phyloP scores from a whole-genome alignment of 2,888 invertebrate genomes.

The Spilarctia lutea region DNA sequence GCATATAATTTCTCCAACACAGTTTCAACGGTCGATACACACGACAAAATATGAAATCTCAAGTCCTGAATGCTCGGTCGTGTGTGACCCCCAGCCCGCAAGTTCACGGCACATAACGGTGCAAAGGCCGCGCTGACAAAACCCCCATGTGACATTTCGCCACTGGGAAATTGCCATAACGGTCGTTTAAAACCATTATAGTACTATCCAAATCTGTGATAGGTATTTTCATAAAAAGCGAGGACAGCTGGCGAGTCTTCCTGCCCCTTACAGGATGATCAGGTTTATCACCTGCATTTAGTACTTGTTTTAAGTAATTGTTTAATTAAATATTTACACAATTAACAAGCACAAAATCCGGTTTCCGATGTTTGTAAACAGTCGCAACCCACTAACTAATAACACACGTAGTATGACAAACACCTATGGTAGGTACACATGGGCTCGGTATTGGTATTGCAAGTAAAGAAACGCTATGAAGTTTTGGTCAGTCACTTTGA shows the following conservation, averaged over 20 bases:
- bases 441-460: no score
- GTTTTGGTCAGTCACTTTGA: no score
- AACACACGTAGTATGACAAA: neutral
- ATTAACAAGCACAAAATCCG: no score
- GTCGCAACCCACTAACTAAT: neutral
- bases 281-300: no score
- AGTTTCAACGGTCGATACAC: constrained; percentile 8
- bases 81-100: constrained; percentile 30
- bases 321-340: no score
- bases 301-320: no score
- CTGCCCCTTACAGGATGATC: no score
- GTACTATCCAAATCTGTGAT: neutral
- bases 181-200: neutral
- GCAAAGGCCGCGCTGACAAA: constrained; percentile 15
- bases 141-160: constrained; percentile 25
- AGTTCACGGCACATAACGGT: constrained; percentile 29
- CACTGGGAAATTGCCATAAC: constrained; percentile 27
- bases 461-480: neutral
- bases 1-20: constrained; percentile 1
- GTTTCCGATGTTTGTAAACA: neutral
- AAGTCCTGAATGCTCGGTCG: constrained; percentile 16
- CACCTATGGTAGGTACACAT: no score
- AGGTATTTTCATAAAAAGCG: neutral
- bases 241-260: no score
- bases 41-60: neutral